phyloP scores from a whole-genome alignment of 2,797 vertebrate genomes.

The Muraenolepis orangiensis region DNA sequence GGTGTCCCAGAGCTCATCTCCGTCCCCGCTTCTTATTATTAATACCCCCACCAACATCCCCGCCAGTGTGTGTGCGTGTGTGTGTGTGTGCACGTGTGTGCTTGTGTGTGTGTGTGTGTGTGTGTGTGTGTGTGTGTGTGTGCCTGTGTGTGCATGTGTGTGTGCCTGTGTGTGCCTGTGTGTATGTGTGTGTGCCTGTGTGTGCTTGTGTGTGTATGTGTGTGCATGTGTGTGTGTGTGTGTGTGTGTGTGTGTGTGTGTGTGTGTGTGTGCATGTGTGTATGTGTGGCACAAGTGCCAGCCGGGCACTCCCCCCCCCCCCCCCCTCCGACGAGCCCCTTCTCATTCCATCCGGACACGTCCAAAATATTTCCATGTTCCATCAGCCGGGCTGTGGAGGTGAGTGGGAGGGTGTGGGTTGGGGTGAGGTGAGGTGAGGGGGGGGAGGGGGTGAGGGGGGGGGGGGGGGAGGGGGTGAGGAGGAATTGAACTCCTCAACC shows the following conservation, averaged over 20 bases:
- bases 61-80: conserved; percentile 44
- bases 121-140: too few species aligned
- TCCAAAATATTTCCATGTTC: neutral
- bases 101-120: neutral
- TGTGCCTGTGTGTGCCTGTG: conserved; percentile 44
- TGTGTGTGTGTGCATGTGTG: too few species aligned
- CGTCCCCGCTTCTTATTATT: conserved; percentile 69
- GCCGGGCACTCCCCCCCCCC: conserved; percentile 50
- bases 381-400: too few species aligned
- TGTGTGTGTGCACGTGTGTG: too few species aligned
- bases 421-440: too few species aligned
- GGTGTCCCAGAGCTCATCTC: conserved; percentile 78
- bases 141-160: too few species aligned
- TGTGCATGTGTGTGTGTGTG: too few species aligned
- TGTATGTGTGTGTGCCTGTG: too few species aligned
- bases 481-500: neutral
- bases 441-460: neutral
- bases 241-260: too few species aligned
- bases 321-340: conserved; percentile 35
- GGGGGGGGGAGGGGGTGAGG: neutral
- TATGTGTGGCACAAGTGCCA: conserved; percentile 48
- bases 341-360: conserved; percentile 45
- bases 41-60: conserved; percentile 14
- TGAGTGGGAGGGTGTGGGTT: too few species aligned
- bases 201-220: too few species aligned